Base-by-base conservation (phyloP, 2,888 invertebrate genomes). In the Phytoseiulus persimilis region DNA sequence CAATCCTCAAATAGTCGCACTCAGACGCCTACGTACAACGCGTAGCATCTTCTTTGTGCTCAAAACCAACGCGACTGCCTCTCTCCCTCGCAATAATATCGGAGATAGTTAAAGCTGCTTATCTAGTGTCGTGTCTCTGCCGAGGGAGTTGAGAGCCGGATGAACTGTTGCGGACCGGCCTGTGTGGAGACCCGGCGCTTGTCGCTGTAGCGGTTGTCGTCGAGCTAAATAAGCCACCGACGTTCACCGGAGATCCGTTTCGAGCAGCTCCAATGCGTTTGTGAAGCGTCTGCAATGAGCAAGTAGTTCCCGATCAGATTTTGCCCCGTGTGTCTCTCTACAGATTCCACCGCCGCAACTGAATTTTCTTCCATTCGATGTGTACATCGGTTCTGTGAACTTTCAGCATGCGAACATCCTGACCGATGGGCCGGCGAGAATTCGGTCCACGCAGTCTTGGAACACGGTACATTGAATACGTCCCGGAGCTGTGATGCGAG, bases 201-300 rank as follows among this genome's bases (percentile, higher is more conserved):
- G 65, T 65, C 18, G 65, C 28, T 28, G 65, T 65, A 65, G 65
- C 65, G 28, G 14, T 65, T 2, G 65, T 65, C 65, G 65, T 14
- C 65, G 65, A 65, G 28, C 23, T 65, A 23, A 65, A 65, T 28
- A 65, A 32, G 45, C 39, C 39, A 6, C 32, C 87, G 5, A 87
- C 45, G n/a, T 0, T 32, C 33, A 33, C 87, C 9, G 32, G 32
- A n/a, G 87, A 32, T 33, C 87, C 87, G 23, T 87, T 87, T 11
- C 87, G 87, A 32, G 87, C 87, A 9, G 87, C 87, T 45, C 33
- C 87, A 33, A 87, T 87, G 14, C 87, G 32, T 87, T 87, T 87
- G 87, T 87, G 87, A n/a, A 87, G 87, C 39, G 87, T 39, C 87
- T 87, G 33, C 11, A 5, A 5, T 9, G 9, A 87, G 18, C 5